phyloP scores from a whole-genome alignment of 1,140 invertebrate genomes.

The Aphaenogaster rudis region DNA sequence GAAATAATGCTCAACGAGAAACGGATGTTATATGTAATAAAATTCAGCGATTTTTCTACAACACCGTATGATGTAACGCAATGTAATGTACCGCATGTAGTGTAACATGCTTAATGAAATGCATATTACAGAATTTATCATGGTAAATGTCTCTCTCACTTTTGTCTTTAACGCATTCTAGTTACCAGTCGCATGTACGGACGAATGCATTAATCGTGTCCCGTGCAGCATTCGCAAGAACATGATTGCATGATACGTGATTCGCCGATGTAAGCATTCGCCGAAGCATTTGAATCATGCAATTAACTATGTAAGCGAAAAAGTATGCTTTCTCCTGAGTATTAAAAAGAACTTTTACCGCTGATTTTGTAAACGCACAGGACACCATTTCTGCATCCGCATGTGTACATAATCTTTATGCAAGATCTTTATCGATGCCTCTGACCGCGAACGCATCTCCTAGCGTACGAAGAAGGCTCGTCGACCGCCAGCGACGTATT shows the following conservation, averaged over 20 bases:
- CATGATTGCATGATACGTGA: neutral
- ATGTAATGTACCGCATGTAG: neutral
- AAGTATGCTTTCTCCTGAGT: neutral
- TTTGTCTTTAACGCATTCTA: slow-evolving; percentile 46
- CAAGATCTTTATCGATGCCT: slow-evolving; percentile 16
- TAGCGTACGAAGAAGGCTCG: neutral
- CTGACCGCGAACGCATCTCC: neutral
- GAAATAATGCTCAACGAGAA: neutral
- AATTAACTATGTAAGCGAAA: slow-evolving; percentile 3
- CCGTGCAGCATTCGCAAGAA: slow-evolving; percentile 8
- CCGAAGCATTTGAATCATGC: slow-evolving; percentile 7
- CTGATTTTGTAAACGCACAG: slow-evolving; percentile 8
- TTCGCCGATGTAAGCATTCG: neutral
- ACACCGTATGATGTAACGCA: neutral
- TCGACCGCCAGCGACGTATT: slow-evolving; percentile 42
- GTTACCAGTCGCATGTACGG: slow-evolving; percentile 14
- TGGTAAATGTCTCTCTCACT: slow-evolving; percentile 43
- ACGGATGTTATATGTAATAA: neutral
- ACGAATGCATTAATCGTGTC: slow-evolving; percentile 29
- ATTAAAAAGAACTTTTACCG: slow-evolving; percentile 21
- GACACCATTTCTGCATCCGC: slow-evolving; percentile 20
- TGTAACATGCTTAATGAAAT: slow-evolving; percentile 29
- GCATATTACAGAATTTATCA: slow-evolving; percentile 33
- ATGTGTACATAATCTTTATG: slow-evolving; percentile 41
- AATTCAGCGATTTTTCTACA: neutral